phyloP scores from a whole-genome alignment of 2,888 invertebrate genomes.

The Eilema griseolum region DNA sequence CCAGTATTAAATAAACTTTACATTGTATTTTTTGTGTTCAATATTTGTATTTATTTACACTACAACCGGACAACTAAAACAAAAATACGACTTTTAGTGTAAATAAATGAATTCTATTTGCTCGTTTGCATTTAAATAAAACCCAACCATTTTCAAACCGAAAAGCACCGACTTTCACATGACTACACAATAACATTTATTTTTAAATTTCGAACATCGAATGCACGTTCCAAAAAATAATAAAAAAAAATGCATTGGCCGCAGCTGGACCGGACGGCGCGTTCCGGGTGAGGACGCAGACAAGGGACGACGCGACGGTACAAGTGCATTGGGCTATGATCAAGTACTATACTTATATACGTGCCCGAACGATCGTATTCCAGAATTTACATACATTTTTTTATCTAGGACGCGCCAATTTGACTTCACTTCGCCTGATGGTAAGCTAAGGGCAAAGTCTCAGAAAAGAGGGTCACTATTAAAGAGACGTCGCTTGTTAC shows the following conservation, averaged over 20 bases:
- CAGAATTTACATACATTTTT: no score
- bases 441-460: no score
- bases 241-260: constrained; percentile 45
- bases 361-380: no score
- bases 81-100: neutral
- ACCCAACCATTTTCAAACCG: neutral
- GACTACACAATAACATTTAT: constrained; percentile 38
- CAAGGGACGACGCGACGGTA: constrained; percentile 64
- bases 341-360: constrained; percentile 43
- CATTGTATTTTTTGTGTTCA: neutral
- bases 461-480: no score
- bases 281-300: constrained; percentile 54
- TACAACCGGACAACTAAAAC: neutral
- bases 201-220: constrained; percentile 46
- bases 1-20: no score
- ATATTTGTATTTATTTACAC: neutral
- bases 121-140: neutral
- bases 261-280: constrained; percentile 60
- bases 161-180: constrained; percentile 3
- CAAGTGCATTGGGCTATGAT: constrained; percentile 63
- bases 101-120: neutral
- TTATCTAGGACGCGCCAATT: no score
- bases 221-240: constrained; percentile 49
- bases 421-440: no score
- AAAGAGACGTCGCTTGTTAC: no score